phyloP scores from a whole-genome alignment of 2,797 vertebrate genomes.

The Poecilia velifera region DNA sequence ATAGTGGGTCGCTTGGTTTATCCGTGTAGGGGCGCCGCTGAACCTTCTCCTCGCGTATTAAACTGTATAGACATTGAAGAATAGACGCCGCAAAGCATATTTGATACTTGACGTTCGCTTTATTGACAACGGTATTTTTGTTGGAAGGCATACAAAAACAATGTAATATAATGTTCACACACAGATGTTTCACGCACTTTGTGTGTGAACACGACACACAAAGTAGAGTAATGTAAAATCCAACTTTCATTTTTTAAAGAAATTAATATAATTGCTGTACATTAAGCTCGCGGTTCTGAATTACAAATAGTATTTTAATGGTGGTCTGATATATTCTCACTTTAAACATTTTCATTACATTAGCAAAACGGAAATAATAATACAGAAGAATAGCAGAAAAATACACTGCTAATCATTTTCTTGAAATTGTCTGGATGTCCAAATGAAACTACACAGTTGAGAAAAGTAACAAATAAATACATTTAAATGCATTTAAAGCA shows the following conservation, averaged over 20 bases:
- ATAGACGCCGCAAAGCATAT: background rate
- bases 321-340: background rate
- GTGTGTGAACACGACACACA: background rate
- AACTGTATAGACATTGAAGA: background rate
- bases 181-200: too few relatives aligned
- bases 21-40: accelerated
- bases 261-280: background rate
- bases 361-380: too few relatives aligned
- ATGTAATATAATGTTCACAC: too few relatives aligned
- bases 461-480: background rate
- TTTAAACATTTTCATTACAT: too few relatives aligned
- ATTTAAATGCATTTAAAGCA: background rate
- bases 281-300: background rate
- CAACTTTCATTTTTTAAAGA: background rate
- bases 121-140: background rate
- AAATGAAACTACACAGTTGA: background rate
- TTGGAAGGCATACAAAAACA: background rate
- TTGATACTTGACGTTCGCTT: background rate
- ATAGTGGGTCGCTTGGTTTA: slow-evolving; percentile 37
- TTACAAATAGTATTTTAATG: background rate
- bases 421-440: background rate
- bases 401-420: background rate
- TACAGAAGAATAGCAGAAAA: background rate
- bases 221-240: background rate
- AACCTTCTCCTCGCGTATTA: accelerated